A percentile compares a stretch with the other conserved stretches of the same genome.
Conservation (phyloP, 2,888 invertebrate genomes). For the Theodoxus fluviatilis region DNA sequence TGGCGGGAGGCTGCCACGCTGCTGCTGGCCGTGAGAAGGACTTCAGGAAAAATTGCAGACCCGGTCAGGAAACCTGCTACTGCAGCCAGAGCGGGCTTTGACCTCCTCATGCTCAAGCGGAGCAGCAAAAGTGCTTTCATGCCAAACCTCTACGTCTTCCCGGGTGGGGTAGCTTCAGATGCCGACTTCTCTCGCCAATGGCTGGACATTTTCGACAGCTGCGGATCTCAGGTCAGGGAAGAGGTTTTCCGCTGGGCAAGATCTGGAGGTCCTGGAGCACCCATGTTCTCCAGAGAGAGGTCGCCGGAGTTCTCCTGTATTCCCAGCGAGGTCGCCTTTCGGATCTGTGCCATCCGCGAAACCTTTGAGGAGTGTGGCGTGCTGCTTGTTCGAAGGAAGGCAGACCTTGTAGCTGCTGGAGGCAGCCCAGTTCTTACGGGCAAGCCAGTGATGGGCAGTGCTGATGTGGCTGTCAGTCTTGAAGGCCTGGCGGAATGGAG, state of each 20-base stretch:
- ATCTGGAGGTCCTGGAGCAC: conserved; percentile 37
- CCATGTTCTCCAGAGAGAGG: conserved; percentile 46
- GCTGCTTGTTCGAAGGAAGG: conserved; percentile 48
- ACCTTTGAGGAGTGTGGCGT: conserved; percentile 91
- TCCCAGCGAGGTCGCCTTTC: conserved; percentile 74
- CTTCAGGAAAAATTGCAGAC: not conserved
- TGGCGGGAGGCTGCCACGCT: conserved; percentile 62
- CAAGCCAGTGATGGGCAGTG: not conserved
- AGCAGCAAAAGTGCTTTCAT: conserved; percentile 76
- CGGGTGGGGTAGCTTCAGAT: conserved; percentile 80
- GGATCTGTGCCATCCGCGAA: conserved; percentile 86
- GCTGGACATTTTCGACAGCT: conserved; percentile 71
- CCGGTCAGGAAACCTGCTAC: not conserved
- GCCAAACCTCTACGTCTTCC: conserved; percentile 84
- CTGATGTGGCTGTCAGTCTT: no score
- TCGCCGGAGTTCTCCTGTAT: conserved; percentile 41
- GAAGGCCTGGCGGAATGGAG: conserved; percentile 57
- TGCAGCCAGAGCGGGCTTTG: conserved; percentile 40
- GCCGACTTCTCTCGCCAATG: conserved; percentile 78
- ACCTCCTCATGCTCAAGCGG: conserved; percentile 69
- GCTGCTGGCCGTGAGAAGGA: conserved; percentile 39
- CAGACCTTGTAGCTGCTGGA: no score
- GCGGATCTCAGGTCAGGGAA: conserved; percentile 34
- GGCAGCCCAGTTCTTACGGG: no score
- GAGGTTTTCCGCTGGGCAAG: conserved; percentile 33